Percentiles rank a stretch among this genome's conserved stretches.
Evolutionary conservation across 2,888 invertebrate species (phyloP).

Genomic region (Eupithecia tripunctaria): DNA sequence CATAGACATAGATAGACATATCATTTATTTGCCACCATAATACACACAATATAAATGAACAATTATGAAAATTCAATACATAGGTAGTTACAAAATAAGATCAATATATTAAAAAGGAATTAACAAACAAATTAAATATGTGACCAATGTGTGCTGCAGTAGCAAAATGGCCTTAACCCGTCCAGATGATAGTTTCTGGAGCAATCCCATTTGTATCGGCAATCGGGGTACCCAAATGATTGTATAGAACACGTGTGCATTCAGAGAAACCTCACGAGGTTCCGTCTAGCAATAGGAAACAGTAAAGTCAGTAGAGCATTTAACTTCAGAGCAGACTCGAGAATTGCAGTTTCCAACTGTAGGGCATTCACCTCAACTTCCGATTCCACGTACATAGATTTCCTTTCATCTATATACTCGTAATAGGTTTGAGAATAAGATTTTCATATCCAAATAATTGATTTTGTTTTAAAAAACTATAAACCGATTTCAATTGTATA

Average conservation of each 20-base stretch:
- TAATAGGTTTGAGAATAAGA: background rate
- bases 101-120: no score
- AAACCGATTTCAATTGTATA: no score
- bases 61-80: no score
- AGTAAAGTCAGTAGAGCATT: slow-evolving; percentile 4
- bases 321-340: background rate
- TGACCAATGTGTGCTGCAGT: no score
- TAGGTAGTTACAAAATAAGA: no score
- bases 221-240: background rate
- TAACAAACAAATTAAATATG: no score
- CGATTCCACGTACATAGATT: background rate
- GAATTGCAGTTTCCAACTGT: background rate
- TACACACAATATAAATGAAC: no score
- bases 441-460: background rate
- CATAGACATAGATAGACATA: no score
- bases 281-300: slow-evolving; percentile 1
- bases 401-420: background rate
- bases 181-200: background rate
- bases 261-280: slow-evolving; percentile 6
- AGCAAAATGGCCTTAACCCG: no score
- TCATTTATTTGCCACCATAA: no score
- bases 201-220: background rate
- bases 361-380: background rate
- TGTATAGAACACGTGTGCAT: slow-evolving; percentile 8
- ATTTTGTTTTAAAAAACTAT: no score